phyloP scores from a whole-genome alignment of 2,888 invertebrate genomes.

The Epinotia ramella region DNA sequence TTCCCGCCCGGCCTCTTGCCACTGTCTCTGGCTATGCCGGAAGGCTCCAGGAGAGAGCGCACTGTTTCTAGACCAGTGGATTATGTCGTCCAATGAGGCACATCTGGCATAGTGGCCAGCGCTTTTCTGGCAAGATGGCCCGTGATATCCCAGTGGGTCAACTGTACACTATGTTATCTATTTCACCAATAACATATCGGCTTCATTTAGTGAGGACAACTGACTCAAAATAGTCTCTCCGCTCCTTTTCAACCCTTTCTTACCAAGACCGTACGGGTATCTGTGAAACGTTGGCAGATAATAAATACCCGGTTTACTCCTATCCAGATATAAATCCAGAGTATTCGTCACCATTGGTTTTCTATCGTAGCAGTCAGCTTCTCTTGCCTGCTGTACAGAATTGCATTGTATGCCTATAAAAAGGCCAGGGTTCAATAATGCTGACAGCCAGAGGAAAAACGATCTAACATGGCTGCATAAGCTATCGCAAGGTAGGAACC shows the following conservation, averaged over 20 bases:
- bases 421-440: conserved; percentile 56
- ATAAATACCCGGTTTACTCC: conserved; percentile 58
- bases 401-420: conserved; percentile 65
- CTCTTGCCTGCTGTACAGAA: conserved; percentile 63
- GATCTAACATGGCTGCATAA: conserved; percentile 63
- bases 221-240: conserved; percentile 51
- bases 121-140: too few relatives aligned
- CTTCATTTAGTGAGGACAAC: conserved; percentile 8
- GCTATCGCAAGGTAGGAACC: conserved; percentile 57
- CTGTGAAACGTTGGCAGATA: conserved; percentile 60
- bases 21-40: too few relatives aligned
- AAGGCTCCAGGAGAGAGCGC: too few relatives aligned
- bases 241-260: conserved; percentile 65
- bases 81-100: too few relatives aligned
- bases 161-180: background rate
- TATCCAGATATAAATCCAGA: conserved; percentile 58
- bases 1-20: too few relatives aligned
- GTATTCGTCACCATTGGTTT: conserved; percentile 59
- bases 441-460: conserved; percentile 60
- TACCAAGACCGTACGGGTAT: conserved; percentile 58
- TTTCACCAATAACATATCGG: background rate
- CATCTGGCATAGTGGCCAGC: too few relatives aligned
- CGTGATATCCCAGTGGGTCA: too few relatives aligned
- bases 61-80: too few relatives aligned
- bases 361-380: conserved; percentile 59